Base-by-base conservation (phyloP, 2,113 vertebrate genomes). In the Aphelocoma coerulescens region DNA sequence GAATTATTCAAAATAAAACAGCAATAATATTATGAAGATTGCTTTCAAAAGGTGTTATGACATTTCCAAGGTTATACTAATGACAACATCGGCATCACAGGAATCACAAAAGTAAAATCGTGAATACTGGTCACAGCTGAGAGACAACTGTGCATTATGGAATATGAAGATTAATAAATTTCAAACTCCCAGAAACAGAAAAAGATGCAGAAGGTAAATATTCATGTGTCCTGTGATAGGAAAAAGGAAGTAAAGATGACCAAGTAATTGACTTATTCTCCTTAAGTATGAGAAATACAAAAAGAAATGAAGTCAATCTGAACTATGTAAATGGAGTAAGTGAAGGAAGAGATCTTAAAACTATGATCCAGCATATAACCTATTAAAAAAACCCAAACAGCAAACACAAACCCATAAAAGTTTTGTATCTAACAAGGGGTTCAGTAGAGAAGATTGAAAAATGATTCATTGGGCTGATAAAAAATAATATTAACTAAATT, bases 31-130 rank as follows among this genome's bases (percentile, higher is more conserved):
- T 58, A 52, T 17, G 18, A 78, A 73, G 12, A 23, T 73, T 57
- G 17, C 71, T 94, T 94, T 88, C 54, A 46, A 58, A 91, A 80
- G 33, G 18, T 62, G 17, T 88, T 91, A 61, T 67, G 68, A 88
- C 30, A 86, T 85, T 67, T 69, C 57, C 87, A 96, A 93, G 65
- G 62, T 90, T 91, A 68, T 59, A 27, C 24, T 81, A 92, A 81
- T 69, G 33, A 55, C 48, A 91, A 74, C 15, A 58, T 79, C 44
- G 35, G 24, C 12, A 3, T 59, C 74, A 41, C 1, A 30, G 49
- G n/a, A 95, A 48, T 72, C 35, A 55, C 78, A 78, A 85, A 88
- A 84, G 44, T 46, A 84, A 88, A 94, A 80, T 68, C 14, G 2
- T 77, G 91, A 93, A 90, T 57, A 66, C 44, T 62, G 54, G 81